phyloP scores from a whole-genome alignment of 1,140 invertebrate genomes.

The Caligus rogercresseyi region DNA sequence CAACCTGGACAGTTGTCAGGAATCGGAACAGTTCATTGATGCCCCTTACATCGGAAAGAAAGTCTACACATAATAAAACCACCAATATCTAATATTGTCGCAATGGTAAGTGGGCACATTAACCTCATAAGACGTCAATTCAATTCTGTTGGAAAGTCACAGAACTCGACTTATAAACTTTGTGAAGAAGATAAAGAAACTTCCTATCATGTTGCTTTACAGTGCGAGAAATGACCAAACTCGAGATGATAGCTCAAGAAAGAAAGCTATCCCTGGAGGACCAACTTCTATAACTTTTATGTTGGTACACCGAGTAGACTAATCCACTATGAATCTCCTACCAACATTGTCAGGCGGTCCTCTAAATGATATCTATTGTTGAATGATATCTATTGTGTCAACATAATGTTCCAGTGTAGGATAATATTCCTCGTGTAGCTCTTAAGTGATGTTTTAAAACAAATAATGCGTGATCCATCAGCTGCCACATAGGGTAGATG shows the following conservation, averaged over 20 bases:
- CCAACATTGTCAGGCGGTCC: too few relatives aligned
- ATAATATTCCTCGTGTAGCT: too few relatives aligned
- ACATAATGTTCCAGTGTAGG: too few relatives aligned
- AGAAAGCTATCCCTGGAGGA: neutral
- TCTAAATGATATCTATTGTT: too few relatives aligned
- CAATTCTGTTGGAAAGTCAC: neutral
- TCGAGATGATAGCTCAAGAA: neutral
- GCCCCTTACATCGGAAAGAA: neutral
- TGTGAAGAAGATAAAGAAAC: neutral
- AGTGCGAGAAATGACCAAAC: neutral
- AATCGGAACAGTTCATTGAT: neutral
- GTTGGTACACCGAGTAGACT: too few relatives aligned
- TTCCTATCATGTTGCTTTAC: neutral
- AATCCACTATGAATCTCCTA: too few relatives aligned
- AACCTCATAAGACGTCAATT: neutral
- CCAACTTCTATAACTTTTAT: neutral
- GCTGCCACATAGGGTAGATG: too few relatives aligned
- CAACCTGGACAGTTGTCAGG: neutral
- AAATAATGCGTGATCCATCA: too few relatives aligned
- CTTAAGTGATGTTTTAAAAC: too few relatives aligned
- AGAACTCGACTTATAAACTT: neutral
- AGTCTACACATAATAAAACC: neutral
- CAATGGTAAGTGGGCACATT: neutral
- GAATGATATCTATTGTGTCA: too few relatives aligned
- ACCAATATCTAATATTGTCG: neutral